These are phyloP conservation scores for Carcina quercana DNA, from an alignment of 2,888 invertebrate species.

Conservation along the genomic window DNA sequence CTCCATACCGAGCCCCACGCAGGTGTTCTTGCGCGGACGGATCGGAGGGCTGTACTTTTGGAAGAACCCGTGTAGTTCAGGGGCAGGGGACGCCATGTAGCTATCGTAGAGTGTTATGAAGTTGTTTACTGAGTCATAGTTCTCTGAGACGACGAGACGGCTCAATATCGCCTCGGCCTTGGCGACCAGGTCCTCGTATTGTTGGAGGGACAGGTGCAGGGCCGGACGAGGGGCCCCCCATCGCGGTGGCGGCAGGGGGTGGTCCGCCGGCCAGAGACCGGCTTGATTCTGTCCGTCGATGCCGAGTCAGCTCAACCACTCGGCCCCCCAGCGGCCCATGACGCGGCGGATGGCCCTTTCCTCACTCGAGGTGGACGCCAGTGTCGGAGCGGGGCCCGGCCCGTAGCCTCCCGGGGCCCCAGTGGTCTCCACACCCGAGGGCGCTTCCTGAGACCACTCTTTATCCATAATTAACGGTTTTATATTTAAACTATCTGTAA, in stretches of 20 bases:
- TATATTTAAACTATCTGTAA: slow-evolving; percentile 69
- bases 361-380: slow-evolving; percentile 57
- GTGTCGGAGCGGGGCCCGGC: slow-evolving; percentile 35
- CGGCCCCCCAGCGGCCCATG: slow-evolving; percentile 93
- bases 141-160: slow-evolving; percentile 87
- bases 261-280: slow-evolving; percentile 61
- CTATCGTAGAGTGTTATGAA: slow-evolving; percentile 81
- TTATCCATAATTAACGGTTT: slow-evolving; percentile 70
- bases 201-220: slow-evolving; percentile 83
- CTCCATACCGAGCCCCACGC: slow-evolving; percentile 92
- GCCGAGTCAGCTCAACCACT: slow-evolving; percentile 99
- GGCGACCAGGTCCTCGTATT: slow-evolving; percentile 88
- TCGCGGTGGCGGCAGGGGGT: slow-evolving; percentile 64
- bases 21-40: slow-evolving; percentile 88
- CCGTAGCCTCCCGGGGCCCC: slow-evolving; percentile 40
- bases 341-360: slow-evolving; percentile 65
- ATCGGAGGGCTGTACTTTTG: slow-evolving; percentile 89
- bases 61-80: slow-evolving; percentile 83
- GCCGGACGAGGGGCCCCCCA: slow-evolving; percentile 66
- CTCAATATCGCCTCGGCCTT: slow-evolving; percentile 89
- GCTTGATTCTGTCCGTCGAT: slow-evolving; percentile 35
- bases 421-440: slow-evolving; percentile 55
- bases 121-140: slow-evolving; percentile 93
- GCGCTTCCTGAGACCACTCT: slow-evolving; percentile 65
- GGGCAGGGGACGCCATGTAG: slow-evolving; percentile 79